Evolutionary conservation across 2,888 invertebrate genomes (phyloP).

Genomic region (Phlogophora meticulosa): DNA sequence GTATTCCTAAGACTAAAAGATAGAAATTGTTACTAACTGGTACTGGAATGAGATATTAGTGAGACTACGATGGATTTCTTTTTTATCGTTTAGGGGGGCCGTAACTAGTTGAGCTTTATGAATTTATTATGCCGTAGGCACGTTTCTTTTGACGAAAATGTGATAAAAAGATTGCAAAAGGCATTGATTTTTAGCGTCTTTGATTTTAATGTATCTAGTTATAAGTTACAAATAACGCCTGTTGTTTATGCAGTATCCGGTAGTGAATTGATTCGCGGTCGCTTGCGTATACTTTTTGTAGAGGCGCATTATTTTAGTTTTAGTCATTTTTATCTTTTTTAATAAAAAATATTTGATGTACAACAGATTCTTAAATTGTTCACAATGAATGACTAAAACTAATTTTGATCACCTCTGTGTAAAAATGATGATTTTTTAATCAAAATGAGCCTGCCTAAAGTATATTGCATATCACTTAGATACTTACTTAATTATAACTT

Average conservation of each 20-base stretch:
- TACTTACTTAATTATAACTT: constrained; percentile 77
- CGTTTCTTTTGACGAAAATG: constrained; percentile 78
- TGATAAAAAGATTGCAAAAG: constrained; percentile 78
- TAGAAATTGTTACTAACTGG: constrained; percentile 75
- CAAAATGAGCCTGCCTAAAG: constrained; percentile 86
- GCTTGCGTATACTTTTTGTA: constrained; percentile 69
- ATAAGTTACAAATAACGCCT: constrained; percentile 53
- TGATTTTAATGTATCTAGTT: constrained; percentile 59
- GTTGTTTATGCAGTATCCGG: constrained; percentile 33
- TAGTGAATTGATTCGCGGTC: constrained; percentile 59
- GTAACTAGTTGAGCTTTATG: constrained; percentile 65
- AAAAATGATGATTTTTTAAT: constrained; percentile 45
- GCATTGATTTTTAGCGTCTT: constrained; percentile 69
- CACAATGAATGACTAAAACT: constrained; percentile 53
- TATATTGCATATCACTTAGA: constrained; percentile 90
- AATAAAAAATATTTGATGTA: constrained; percentile 26
- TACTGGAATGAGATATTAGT: constrained; percentile 80
- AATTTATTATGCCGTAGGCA: constrained; percentile 84
- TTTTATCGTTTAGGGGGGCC: constrained; percentile 74
- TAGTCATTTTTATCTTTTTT: constrained; percentile 60
- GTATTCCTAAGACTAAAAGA: constrained; percentile 84
- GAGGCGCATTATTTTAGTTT: constrained; percentile 52
- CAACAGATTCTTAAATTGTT: constrained; percentile 10
- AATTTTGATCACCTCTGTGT: constrained; percentile 47
- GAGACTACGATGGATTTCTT: constrained; percentile 77